These are phyloP conservation scores for Actenoides hombroni DNA, from an alignment of 2,113 vertebrate species.

Conservation along the genomic window DNA sequence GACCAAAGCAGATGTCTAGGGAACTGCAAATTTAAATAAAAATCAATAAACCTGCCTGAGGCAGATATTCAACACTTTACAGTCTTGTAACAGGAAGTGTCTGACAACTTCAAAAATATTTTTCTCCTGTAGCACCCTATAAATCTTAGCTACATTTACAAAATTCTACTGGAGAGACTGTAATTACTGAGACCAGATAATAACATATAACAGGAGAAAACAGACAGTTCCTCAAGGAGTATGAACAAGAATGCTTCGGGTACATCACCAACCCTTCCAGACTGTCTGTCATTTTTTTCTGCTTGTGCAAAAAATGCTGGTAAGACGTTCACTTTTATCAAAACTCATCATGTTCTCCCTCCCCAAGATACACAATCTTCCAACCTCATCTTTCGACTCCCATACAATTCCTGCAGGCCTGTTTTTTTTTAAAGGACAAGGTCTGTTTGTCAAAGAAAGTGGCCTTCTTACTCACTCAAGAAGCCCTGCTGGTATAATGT, in stretches of 20 bases:
- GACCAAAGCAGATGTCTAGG: constrained; percentile 47
- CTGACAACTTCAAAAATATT: constrained; percentile 57
- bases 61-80: constrained; percentile 45
- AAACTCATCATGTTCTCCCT: not conserved
- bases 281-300: not conserved
- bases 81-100: constrained; percentile 23
- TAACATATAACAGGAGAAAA: not conserved
- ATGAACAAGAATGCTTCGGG: not conserved
- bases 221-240: not conserved
- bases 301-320: not conserved
- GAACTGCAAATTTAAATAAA: constrained; percentile 35
- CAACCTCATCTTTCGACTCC: not conserved
- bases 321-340: not conserved
- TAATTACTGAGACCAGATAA: not conserved
- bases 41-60: constrained; percentile 48
- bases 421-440: not conserved
- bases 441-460: not conserved
- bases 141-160: constrained; percentile 17
- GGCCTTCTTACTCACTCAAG: too few species aligned
- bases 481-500: not conserved
- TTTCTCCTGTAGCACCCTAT: constrained; percentile 10
- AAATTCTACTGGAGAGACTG: not conserved
- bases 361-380: not conserved
- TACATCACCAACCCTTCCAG: not conserved
- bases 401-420: not conserved